Conservation (phyloP, 92 coral and sea anemone genomes). For the Umimayanthus kanabou region DNA sequence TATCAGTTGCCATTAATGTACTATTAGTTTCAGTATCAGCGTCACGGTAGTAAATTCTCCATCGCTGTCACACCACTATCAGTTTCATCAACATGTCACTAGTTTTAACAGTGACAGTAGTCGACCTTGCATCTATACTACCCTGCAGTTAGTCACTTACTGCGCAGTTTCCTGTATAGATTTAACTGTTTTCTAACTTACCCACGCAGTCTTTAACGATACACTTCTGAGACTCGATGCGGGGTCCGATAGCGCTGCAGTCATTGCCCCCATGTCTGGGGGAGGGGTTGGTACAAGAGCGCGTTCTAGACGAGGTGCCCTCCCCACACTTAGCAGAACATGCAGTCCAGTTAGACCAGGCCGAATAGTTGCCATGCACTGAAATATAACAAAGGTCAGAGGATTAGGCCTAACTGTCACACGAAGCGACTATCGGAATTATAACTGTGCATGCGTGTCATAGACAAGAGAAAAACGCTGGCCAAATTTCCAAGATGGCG, state of each 20-base stretch:
- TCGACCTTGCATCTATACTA: too few relatives aligned
- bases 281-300: slow-evolving; percentile 83
- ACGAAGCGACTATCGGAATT: too few relatives aligned
- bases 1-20: too few relatives aligned
- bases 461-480: too few relatives aligned
- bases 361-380: slow-evolving; percentile 90
- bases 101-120: too few relatives aligned
- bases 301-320: slow-evolving; percentile 83
- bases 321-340: slow-evolving; percentile 97
- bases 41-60: too few relatives aligned
- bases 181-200: slow-evolving; percentile 37
- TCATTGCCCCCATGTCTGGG: slow-evolving; percentile 88
- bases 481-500: too few relatives aligned
- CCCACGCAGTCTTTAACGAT: slow-evolving; percentile 79
- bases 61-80: too few relatives aligned
- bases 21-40: too few relatives aligned
- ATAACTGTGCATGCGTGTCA: too few relatives aligned
- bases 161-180: neutral
- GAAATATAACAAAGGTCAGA: neutral
- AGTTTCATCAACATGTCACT: too few relatives aligned
- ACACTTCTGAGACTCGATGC: slow-evolving; percentile 76
- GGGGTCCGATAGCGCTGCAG: slow-evolving; percentile 80
- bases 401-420: neutral
- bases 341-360: slow-evolving; percentile 88
- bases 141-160: too few relatives aligned